A percentile compares a stretch with the other conserved stretches of the same genome.
Evolutionary conservation across 2,888 invertebrate species (phyloP).

Genomic region (Heliconius ethilla): DNA sequence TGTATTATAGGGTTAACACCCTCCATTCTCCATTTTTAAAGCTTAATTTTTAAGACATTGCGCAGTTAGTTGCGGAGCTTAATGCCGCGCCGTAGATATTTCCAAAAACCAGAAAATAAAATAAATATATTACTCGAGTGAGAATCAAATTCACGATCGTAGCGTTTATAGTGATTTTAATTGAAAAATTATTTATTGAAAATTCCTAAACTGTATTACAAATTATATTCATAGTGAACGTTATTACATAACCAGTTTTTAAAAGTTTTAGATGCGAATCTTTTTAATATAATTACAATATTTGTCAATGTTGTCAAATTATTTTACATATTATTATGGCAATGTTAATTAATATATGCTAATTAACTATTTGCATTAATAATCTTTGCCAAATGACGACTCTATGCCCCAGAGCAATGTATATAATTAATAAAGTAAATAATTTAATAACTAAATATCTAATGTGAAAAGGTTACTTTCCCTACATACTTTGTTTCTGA

Average conservation of each 20-base stretch:
- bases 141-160: not conserved
- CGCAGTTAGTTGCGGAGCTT: too few species aligned
- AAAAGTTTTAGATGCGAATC: not conserved
- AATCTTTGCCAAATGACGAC: conserved; percentile 12
- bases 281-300: not conserved
- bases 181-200: too few species aligned
- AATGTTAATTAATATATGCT: conserved; percentile 3
- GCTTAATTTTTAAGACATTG: too few species aligned
- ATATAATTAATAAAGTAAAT: not conserved
- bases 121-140: not conserved
- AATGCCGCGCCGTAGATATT: too few species aligned
- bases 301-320: conserved; percentile 18
- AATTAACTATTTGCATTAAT: conserved; percentile 24
- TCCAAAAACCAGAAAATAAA: too few species aligned
- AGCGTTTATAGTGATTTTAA: not conserved
- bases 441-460: not conserved
- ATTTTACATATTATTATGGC: conserved; percentile 17
- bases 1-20: too few species aligned
- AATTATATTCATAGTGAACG: not conserved
- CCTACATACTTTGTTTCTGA: not conserved
- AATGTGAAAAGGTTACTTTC: not conserved
- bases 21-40: accelerated
- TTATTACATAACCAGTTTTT: not conserved
- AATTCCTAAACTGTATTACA: too few species aligned
- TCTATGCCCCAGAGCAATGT: not conserved